A percentile compares a stretch with the other conserved stretches of the same genome.
phyloP scores from a whole-genome alignment of 2,113 vertebrate species.

The Zeus faber region DNA sequence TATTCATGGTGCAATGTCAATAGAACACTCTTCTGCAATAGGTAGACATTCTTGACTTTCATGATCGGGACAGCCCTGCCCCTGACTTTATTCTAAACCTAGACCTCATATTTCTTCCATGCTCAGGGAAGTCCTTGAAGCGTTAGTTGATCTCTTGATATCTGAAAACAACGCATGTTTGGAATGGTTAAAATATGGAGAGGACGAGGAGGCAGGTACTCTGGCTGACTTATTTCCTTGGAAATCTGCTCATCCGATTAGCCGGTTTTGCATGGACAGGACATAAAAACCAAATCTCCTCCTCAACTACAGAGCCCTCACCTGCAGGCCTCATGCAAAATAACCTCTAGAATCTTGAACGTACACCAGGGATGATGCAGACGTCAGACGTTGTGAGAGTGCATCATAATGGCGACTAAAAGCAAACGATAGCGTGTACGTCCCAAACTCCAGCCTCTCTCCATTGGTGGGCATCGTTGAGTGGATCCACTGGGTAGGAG shows the following conservation, averaged over 20 bases:
- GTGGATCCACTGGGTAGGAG: slow-evolving; percentile 48
- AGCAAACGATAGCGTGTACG: slow-evolving; percentile 37
- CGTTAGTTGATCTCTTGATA: too few species aligned
- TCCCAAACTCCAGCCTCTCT: slow-evolving; percentile 12
- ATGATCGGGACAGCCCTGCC: too few species aligned
- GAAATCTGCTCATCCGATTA: slow-evolving; percentile 7
- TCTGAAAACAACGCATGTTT: too few species aligned
- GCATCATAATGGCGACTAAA: slow-evolving; percentile 1
- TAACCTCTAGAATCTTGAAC: neutral
- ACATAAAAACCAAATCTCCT: neutral
- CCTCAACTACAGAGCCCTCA: neutral
- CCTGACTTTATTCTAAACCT: too few species aligned
- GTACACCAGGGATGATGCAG: too few species aligned
- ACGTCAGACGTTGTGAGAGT: slow-evolving; percentile 16
- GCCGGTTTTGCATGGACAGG: slow-evolving; percentile 24
- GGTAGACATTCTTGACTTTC: too few species aligned
- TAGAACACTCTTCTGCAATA: too few species aligned
- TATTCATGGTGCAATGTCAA: too few species aligned
- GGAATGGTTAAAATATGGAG: too few species aligned
- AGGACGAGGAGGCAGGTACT: too few species aligned
- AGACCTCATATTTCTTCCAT: too few species aligned
- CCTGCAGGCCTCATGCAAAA: slow-evolving; percentile 35
- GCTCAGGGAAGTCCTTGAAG: too few species aligned
- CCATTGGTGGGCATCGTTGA: slow-evolving; percentile 32
- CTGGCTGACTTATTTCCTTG: neutral